phyloP scores from a whole-genome alignment of 1,140 invertebrate species.

The Orchestia grillus region DNA sequence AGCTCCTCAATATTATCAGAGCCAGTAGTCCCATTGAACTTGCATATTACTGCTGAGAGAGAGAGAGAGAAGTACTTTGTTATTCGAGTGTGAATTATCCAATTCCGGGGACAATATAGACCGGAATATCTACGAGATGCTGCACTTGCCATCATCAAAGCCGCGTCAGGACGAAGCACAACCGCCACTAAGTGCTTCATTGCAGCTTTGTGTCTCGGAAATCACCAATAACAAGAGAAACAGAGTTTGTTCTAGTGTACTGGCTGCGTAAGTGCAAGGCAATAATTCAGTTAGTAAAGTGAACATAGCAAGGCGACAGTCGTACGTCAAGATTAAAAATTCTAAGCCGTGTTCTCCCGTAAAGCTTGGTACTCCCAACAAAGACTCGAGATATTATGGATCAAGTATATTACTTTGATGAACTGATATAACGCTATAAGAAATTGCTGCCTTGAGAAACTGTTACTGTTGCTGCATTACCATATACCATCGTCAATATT shows the following conservation, averaged over 20 bases:
- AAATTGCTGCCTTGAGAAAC: neutral
- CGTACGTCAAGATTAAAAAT: neutral
- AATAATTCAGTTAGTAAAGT: neutral
- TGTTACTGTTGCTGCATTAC: neutral
- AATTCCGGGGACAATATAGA: neutral
- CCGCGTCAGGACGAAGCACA: neutral
- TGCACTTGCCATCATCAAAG: neutral
- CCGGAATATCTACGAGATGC: neutral
- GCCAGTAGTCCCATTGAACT: neutral
- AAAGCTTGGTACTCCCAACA: neutral
- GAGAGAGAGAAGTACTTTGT: neutral
- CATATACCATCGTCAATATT: neutral
- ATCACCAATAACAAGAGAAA: neutral
- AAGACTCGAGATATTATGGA: neutral
- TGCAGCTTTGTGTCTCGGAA: neutral
- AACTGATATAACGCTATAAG: neutral
- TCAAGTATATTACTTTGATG: neutral
- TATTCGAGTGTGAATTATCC: neutral
- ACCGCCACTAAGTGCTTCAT: neutral
- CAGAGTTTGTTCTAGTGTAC: neutral
- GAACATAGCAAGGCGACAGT: neutral
- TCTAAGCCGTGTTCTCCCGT: too few relatives aligned
- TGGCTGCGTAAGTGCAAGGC: neutral
- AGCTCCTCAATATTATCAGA: neutral
- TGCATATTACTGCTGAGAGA: neutral